Percentiles rank a stretch among this genome's conserved stretches.
These are phyloP conservation scores for Cervus canadensis DNA, from an alignment of 2,113 vertebrate genomes.

Conservation along the genomic window DNA sequence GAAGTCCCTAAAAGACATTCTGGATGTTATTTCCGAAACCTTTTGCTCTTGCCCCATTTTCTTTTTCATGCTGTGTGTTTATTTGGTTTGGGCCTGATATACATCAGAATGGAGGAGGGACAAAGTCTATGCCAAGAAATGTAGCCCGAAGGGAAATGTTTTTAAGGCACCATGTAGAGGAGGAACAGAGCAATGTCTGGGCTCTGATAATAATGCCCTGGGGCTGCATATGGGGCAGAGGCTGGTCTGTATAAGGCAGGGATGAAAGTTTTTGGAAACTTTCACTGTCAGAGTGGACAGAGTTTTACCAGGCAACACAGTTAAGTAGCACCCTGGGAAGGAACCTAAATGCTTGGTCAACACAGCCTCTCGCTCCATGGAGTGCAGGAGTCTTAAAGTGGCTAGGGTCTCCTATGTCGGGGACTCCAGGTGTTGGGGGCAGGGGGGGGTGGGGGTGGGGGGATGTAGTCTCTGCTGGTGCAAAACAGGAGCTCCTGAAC, in stretches of 20 bases:
- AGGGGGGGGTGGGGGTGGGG: fast-evolving
- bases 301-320: not conserved
- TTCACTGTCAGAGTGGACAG: not conserved
- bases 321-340: not conserved
- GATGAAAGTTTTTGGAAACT: not conserved
- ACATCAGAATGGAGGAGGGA: not conserved
- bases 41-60: not conserved
- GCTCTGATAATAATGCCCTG: not conserved
- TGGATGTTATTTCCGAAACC: not conserved
- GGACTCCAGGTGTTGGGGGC: not conserved
- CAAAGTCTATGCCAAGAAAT: not conserved
- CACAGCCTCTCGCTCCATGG: not conserved
- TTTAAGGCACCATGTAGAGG: not conserved
- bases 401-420: not conserved
- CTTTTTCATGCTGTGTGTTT: not conserved
- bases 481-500: not conserved
- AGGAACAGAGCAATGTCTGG: not conserved
- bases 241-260: not conserved
- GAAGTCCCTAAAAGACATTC: not conserved
- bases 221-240: not conserved
- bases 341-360: not conserved
- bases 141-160: not conserved
- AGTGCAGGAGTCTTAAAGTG: not conserved
- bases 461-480: not conserved
- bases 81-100: not conserved